These are phyloP conservation scores for Falco berigora DNA, from an alignment of 2,797 vertebrate species.

Conservation along the genomic window DNA sequence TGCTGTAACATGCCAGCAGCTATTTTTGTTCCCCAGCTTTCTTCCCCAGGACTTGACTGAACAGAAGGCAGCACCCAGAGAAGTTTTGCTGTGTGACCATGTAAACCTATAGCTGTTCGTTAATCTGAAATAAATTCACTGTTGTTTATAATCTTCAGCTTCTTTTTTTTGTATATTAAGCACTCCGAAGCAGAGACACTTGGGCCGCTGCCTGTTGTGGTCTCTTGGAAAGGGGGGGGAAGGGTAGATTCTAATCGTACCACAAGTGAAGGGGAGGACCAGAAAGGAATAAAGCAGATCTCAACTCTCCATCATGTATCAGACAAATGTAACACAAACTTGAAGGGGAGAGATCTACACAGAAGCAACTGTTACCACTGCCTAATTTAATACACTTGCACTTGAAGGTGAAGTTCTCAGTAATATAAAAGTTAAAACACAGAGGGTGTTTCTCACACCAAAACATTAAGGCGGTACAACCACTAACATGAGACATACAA, in stretches of 20 bases:
- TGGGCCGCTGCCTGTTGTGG: not conserved
- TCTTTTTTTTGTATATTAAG: not conserved
- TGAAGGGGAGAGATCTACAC: not conserved
- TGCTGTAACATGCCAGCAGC: not conserved
- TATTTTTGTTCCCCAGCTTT: not conserved
- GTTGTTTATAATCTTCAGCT: conserved; percentile 21
- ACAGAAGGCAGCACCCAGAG: not conserved
- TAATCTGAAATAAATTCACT: conserved; percentile 32
- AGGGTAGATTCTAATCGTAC: not conserved
- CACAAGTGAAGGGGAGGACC: not conserved
- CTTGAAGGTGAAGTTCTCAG: not conserved
- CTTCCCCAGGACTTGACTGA: not conserved
- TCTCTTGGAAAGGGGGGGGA: too few species aligned
- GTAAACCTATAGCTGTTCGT: not conserved
- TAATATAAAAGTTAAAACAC: not conserved
- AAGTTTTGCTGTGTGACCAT: not conserved
- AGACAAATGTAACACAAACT: not conserved
- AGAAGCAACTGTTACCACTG: not conserved
- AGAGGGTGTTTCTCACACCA: not conserved
- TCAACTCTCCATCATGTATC: not conserved
- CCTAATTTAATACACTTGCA: not conserved
- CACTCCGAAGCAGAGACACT: not conserved
- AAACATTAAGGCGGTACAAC: not conserved
- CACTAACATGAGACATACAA: not conserved
- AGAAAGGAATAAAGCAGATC: not conserved